Evolutionary conservation across 1,140 invertebrate species (phyloP).

Genomic region (Leptestheria dahalacensis): DNA sequence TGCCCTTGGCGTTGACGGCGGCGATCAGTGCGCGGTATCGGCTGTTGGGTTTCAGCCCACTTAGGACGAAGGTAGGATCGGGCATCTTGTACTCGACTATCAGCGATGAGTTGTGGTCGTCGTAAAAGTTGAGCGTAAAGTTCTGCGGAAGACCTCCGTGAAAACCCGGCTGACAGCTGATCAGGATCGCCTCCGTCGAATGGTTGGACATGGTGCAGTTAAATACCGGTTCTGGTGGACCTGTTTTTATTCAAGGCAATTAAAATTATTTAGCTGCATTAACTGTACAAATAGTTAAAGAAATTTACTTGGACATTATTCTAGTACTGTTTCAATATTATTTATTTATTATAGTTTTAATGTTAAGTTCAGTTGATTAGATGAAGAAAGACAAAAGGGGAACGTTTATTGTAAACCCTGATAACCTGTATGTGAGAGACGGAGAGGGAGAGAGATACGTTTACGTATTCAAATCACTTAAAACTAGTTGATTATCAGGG

Average conservation of each 20-base stretch:
- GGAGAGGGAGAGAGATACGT: no score
- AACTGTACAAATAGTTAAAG: no score
- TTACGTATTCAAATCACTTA: no score
- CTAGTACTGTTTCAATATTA: no score
- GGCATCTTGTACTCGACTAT: slow-evolving; percentile 11
- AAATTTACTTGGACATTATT: no score
- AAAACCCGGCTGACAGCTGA: slow-evolving; percentile 18
- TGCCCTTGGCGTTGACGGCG: slow-evolving; percentile 43
- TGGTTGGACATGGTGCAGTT: slow-evolving; percentile 22
- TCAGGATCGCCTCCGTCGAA: slow-evolving; percentile 17
- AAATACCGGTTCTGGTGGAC: slow-evolving; percentile 21
- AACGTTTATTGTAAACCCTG: no score
- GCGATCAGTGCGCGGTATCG: slow-evolving; percentile 50
- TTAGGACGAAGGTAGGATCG: slow-evolving; percentile 48
- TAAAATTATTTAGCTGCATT: no score
- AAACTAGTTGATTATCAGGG: no score
- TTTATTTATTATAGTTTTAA: no score
- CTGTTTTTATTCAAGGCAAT: slow-evolving; percentile 17
- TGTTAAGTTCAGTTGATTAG: no score
- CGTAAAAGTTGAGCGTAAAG: slow-evolving; percentile 17
- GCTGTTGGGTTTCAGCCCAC: slow-evolving; percentile 54
- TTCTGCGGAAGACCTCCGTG: slow-evolving; percentile 19
- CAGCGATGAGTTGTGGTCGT: slow-evolving; percentile 12
- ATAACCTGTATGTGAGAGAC: no score
- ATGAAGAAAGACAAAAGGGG: no score